Evolutionary conservation across 2,797 vertebrate species (phyloP).

Genomic region (Amphiprion clarkii): DNA sequence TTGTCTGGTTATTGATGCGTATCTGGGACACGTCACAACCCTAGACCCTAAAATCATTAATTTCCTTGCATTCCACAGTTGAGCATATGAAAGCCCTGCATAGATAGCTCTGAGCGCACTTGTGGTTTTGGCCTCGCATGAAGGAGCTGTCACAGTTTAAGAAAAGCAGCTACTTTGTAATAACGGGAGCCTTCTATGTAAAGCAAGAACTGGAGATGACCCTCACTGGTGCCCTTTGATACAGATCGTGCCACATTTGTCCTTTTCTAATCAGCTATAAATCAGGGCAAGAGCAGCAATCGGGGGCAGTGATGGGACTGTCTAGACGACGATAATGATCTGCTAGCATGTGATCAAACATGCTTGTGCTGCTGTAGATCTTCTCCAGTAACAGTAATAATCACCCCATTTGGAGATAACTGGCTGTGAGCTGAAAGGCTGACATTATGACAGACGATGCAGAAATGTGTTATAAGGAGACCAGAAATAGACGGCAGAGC

Average conservation of each 20-base stretch:
- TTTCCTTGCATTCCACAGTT: slow-evolving; percentile 68
- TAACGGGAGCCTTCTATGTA: slow-evolving; percentile 12
- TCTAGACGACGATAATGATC: slow-evolving; percentile 80
- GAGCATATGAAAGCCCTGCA: slow-evolving; percentile 35
- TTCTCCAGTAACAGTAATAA: slow-evolving; percentile 17
- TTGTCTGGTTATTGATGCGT: slow-evolving; percentile 68
- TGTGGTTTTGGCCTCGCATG: slow-evolving; percentile 26
- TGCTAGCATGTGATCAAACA: slow-evolving; percentile 58
- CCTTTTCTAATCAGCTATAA: slow-evolving; percentile 45
- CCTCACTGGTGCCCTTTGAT: background rate
- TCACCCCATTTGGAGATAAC: slow-evolving; percentile 10
- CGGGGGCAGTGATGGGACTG: slow-evolving; percentile 51
- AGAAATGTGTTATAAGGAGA: background rate
- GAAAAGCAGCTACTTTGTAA: slow-evolving; percentile 26
- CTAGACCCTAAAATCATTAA: slow-evolving; percentile 69
- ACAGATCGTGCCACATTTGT: slow-evolving; percentile 18
- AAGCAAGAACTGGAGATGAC: background rate
- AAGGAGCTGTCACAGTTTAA: slow-evolving; percentile 36
- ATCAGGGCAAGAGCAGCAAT: slow-evolving; percentile 56
- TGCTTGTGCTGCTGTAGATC: slow-evolving; percentile 1
- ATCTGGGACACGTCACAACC: slow-evolving; percentile 71
- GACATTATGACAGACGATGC: slow-evolving; percentile 2
- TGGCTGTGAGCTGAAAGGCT: slow-evolving; percentile 6
- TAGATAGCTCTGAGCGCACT: slow-evolving; percentile 23
- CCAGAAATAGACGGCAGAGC: background rate